Evolutionary conservation across 2,113 vertebrate species (phyloP).

Genomic region (Alaudala cheleensis): DNA sequence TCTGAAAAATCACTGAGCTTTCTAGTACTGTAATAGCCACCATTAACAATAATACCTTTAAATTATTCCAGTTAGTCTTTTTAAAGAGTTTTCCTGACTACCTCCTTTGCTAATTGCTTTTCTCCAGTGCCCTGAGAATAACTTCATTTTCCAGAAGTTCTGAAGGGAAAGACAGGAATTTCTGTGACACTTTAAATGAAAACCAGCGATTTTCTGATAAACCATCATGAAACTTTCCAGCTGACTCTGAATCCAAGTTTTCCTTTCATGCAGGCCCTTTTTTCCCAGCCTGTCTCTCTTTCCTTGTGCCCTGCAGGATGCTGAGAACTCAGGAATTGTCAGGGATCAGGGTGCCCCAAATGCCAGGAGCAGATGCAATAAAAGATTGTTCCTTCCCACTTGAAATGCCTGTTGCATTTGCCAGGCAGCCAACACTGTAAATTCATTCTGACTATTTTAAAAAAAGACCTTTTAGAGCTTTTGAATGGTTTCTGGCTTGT

Average conservation of each 20-base stretch:
- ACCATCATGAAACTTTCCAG: not conserved
- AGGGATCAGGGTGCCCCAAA: not conserved
- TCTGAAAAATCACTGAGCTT: not conserved
- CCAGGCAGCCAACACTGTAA: slow-evolving; percentile 56
- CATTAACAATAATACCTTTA: slow-evolving; percentile 8
- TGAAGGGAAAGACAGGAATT: not conserved
- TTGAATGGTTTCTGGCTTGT: slow-evolving; percentile 53
- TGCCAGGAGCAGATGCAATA: slow-evolving; percentile 45
- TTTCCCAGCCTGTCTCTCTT: not conserved
- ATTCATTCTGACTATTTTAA: slow-evolving; percentile 57
- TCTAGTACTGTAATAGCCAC: not conserved
- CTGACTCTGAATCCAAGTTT: not conserved
- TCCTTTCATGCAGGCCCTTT: not conserved
- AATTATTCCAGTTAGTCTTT: not conserved
- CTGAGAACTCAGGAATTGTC: not conserved
- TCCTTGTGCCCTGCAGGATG: slow-evolving; percentile 9
- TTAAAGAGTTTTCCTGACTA: not conserved
- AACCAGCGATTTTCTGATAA: not conserved
- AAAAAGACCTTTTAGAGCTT: slow-evolving; percentile 45
- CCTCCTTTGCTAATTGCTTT: not conserved
- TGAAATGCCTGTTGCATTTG: slow-evolving; percentile 44
- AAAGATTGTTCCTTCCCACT: slow-evolving; percentile 20
- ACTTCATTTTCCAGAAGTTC: not conserved
- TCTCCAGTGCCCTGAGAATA: not conserved
- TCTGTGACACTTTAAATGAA: not conserved